Conservation (phyloP, 2,888 invertebrate species). For the Apamea epomidion region DNA sequence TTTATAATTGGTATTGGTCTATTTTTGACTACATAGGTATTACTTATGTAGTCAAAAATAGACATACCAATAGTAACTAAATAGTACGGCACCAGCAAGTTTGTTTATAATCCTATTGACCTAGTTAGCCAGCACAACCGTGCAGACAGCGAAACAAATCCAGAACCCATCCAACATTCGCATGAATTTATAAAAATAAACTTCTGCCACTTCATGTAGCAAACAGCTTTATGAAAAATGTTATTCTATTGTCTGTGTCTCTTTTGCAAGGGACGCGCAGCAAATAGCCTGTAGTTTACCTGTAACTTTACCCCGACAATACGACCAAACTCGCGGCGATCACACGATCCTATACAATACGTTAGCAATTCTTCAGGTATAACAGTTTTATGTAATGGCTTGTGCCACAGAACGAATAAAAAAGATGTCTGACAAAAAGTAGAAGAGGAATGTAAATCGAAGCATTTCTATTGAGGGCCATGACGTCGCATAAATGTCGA, state of each 20-base stretch:
- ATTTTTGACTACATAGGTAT: not conserved
- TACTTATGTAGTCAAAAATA: not conserved
- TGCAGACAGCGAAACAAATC: slow-evolving; percentile 43
- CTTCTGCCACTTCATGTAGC: slow-evolving; percentile 43
- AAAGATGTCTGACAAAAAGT: slow-evolving; percentile 82
- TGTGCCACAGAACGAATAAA: slow-evolving; percentile 77
- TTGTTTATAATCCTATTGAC: slow-evolving; percentile 15
- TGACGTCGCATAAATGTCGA: slow-evolving; percentile 88
- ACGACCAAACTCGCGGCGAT: slow-evolving; percentile 36
- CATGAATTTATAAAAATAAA: slow-evolving; percentile 53
- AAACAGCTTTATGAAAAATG: slow-evolving; percentile 52
- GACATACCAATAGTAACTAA: not conserved
- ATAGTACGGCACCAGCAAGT: not conserved
- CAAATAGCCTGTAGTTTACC: slow-evolving; percentile 45
- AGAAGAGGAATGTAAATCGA: slow-evolving; percentile 83
- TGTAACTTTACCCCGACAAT: slow-evolving; percentile 40
- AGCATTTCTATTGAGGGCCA: slow-evolving; percentile 88
- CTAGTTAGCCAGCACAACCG: not conserved
- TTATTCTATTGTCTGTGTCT: slow-evolving; percentile 53
- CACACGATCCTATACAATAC: slow-evolving; percentile 43
- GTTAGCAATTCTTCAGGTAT: slow-evolving; percentile 60
- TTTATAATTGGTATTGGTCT: slow-evolving; percentile 26
- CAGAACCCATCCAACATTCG: slow-evolving; percentile 38
- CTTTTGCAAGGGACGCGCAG: slow-evolving; percentile 34
- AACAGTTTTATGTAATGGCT: slow-evolving; percentile 74